phyloP scores from a whole-genome alignment of 2,113 vertebrate genomes.

The Silurus meridionalis region DNA sequence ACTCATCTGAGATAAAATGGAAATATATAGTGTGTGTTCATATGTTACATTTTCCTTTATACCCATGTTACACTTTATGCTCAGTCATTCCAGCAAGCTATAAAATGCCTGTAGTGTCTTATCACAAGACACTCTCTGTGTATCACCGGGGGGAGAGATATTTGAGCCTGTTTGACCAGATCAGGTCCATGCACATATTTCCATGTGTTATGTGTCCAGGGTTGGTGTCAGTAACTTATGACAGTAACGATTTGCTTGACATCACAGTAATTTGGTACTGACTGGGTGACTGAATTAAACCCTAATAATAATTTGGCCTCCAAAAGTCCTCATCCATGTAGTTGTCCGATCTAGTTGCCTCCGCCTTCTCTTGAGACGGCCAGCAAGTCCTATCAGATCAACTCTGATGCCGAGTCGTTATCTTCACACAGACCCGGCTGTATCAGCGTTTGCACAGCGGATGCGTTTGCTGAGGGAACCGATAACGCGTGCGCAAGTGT shows the following conservation, averaged over 20 bases:
- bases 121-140: not conserved
- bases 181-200: not conserved
- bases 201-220: not conserved
- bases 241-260: not conserved
- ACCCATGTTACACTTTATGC: not conserved
- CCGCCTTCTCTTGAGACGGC: not conserved
- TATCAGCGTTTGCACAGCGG: constrained; percentile 66
- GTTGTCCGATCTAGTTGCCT: not conserved
- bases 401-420: constrained; percentile 27
- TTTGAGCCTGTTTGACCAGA: not conserved
- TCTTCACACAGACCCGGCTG: constrained; percentile 18
- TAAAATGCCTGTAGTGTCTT: not conserved
- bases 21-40: not conserved
- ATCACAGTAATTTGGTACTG: not conserved
- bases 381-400: not conserved
- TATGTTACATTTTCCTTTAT: too few species aligned
- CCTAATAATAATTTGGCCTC: not conserved
- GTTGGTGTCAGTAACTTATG: not conserved
- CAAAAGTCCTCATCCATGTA: not conserved
- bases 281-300: not conserved
- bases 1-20: not conserved
- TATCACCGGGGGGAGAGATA: not conserved
- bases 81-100: not conserved
- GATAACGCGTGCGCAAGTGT: constrained; percentile 39
- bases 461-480: constrained; percentile 61